Evolutionary conservation across 1,140 invertebrate species (phyloP).

Genomic region (Drosophila santomea): DNA sequence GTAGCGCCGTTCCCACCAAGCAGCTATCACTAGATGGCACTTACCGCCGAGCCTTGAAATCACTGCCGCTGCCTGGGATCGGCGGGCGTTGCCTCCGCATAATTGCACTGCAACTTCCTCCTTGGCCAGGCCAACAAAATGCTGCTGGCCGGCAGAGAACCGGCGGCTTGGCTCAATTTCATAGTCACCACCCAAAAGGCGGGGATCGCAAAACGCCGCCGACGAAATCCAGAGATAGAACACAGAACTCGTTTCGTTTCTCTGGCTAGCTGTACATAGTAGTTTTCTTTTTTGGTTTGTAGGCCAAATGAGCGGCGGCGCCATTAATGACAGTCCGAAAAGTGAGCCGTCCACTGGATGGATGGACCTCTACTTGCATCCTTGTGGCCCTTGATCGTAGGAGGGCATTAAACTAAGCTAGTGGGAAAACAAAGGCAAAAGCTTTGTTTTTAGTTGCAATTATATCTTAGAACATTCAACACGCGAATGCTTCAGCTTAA

Average conservation of each 20-base stretch:
- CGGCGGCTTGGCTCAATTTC: conserved; percentile 36
- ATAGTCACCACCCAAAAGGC: conserved; percentile 47
- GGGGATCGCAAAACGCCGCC: conserved; percentile 42
- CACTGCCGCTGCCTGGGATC: conserved; percentile 6
- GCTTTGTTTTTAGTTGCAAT: no score
- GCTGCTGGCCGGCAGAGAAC: neutral
- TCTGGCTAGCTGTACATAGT: conserved; percentile 37
- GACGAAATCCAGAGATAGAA: conserved; percentile 17
- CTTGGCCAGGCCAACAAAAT: conserved; percentile 18
- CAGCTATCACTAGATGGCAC: neutral
- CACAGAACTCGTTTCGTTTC: conserved; percentile 40
- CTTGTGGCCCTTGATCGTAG: neutral
- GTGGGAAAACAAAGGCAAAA: no score
- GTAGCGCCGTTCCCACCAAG: neutral
- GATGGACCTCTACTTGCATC: neutral
- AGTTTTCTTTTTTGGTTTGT: conserved; percentile 27
- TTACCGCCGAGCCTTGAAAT: conserved; percentile 13
- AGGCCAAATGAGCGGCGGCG: conserved; percentile 63
- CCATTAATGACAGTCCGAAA: conserved; percentile 66
- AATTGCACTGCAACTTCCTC: conserved; percentile 54
- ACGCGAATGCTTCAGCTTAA: no score
- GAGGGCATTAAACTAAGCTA: no score
- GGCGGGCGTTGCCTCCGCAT: conserved; percentile 43
- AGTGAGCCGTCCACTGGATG: conserved; percentile 42
- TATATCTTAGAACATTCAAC: no score